A percentile compares a stretch with the other conserved stretches of the same genome.
phyloP scores from a whole-genome alignment of 2,113 vertebrate genomes.

The Microtus montanus region DNA sequence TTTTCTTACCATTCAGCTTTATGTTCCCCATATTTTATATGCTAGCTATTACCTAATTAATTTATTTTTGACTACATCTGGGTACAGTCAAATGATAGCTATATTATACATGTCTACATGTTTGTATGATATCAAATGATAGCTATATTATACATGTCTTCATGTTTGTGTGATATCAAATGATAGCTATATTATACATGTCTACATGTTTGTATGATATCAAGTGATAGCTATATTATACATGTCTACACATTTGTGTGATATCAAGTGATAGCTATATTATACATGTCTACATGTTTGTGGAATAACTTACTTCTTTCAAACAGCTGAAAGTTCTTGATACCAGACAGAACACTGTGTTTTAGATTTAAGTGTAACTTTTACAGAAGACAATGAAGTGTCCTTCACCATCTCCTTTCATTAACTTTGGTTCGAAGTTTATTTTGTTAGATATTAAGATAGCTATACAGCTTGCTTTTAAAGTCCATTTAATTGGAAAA shows the following conservation, averaged over 20 bases:
- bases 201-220: neutral
- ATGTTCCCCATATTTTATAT: neutral
- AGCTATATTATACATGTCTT: too few relatives aligned
- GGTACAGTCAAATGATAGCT: neutral
- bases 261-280: too few relatives aligned
- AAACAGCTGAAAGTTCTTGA: neutral
- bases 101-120: neutral
- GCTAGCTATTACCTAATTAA: neutral
- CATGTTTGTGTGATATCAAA: neutral
- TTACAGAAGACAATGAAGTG: neutral
- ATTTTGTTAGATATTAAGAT: neutral
- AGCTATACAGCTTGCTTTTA: neutral
- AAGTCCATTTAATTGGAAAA: neutral
- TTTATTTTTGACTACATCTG: neutral
- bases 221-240: too few relatives aligned
- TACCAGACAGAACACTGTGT: neutral
- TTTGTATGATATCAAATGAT: too few relatives aligned
- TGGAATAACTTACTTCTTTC: neutral
- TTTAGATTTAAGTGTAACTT: neutral
- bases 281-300: neutral
- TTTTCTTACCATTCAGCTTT: neutral
- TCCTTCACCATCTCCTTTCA: neutral
- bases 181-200: neutral
- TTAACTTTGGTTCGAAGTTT: neutral
- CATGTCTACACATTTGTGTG: too few relatives aligned